Evolutionary conservation across 2,113 vertebrate species (phyloP), one percentile per base, ranked within the genome.

Genomic region (Fregata magnificens): DNA sequence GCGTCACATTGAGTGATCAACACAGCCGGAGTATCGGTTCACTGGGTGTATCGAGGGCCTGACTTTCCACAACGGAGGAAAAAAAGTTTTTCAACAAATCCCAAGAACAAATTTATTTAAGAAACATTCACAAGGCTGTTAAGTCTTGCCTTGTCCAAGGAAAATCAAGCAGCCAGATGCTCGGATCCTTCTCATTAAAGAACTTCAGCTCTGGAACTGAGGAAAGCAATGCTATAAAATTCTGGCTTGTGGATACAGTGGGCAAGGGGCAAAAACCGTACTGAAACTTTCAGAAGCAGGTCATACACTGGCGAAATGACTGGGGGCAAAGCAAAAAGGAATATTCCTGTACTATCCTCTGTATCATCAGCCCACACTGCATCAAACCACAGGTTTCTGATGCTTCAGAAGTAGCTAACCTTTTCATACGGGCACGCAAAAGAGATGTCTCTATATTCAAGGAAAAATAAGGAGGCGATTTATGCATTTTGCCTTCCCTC

Each of bases 351-450:
- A 26, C 11, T 21, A 2, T 3, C 9, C 11, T 40, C 28, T 3
- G 0, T 20, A 19, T 38, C 18, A 29, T 7, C 50, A 65, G 36
- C 19, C 42, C 10, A 7, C 5, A 4, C 17, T 5, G 7, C 49
- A 36, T 6, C 44, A 45, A 52, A 10, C 13, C 38, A 7, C 9
- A 9, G 38, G 25, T 19, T 13, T 36, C 18, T 17, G 42, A 34
- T 10, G n/a, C 19, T 32, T 49, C 17, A 12, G 13, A 34, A 77
- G 22, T 1, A 2, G 9, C 36, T 6, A 16, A 15, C 13, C 15
- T 12, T 45, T 34, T 6, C 8, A 4, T 4, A 12, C 0, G 1
- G 63, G 29, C 44, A 18, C 26, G 5, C 4, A 18, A 16, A 32
- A 31, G 10, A 7, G 10, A 21, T 3, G 13, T 28, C 15, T 2